Conservation (phyloP, 2,888 invertebrate species). For the Synanthedon tipuliformis region DNA sequence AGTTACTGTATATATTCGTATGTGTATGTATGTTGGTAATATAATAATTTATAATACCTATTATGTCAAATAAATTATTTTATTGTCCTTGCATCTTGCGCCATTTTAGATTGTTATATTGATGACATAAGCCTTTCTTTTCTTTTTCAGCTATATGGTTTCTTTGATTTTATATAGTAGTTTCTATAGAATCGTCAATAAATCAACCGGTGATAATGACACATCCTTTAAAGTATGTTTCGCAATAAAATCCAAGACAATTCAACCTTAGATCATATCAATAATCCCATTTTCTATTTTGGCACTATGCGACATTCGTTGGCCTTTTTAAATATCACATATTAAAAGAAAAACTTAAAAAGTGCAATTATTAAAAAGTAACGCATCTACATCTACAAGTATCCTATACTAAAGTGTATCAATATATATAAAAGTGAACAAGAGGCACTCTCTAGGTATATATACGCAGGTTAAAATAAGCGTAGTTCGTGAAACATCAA, state of each 20-base stretch:
- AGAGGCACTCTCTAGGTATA: constrained; percentile 71
- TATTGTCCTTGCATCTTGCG: constrained; percentile 3
- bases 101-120: not conserved
- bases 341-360: constrained; percentile 24
- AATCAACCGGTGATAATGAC: no score
- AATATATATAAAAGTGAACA: constrained; percentile 71
- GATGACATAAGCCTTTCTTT: no score
- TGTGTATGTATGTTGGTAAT: no score
- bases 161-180: no score
- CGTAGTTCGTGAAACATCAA: constrained; percentile 62
- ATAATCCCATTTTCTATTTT: constrained; percentile 20
- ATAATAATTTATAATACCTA: not conserved
- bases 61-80: not conserved
- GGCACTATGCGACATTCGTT: constrained; percentile 55
- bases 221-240: not conserved
- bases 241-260: not conserved
- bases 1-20: no score
- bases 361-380: constrained; percentile 43
- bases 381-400: constrained; percentile 33
- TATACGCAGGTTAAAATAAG: constrained; percentile 67
- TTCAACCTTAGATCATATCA: constrained; percentile 1
- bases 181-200: no score
- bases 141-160: no score
- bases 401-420: constrained; percentile 60
- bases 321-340: constrained; percentile 28